Evolutionary conservation across 1,140 invertebrate genomes (phyloP), one percentile per base, ranked within the genome.

Genomic region (Venustaconcha ellipsiformis): DNA sequence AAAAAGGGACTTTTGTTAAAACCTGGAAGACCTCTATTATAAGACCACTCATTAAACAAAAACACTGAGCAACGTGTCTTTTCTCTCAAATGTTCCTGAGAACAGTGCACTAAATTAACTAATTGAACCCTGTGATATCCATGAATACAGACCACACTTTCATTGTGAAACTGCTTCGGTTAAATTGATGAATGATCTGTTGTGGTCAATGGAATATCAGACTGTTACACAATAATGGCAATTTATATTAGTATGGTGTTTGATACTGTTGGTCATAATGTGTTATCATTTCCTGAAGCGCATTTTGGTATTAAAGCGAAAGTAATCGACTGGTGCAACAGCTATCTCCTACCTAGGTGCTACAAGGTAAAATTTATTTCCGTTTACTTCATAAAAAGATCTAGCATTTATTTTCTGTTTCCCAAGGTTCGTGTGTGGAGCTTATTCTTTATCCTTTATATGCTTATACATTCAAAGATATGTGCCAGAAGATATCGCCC

Each of bases 91-190:
- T 1, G 26, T 26, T 26, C 26, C 2, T 26, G 26, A 26, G 26
- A 26, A 26, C 26, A 26, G 26, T 1, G 26, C 26, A 2, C 26
- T 26, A 26, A 26, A 26, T 26, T 26, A 26, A 26, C 26, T 37
- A 37, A 37, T 37, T 37, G 37, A 37, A 37, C 37, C 2, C 37
- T 0, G 1, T 37, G 37, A 37, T 0, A 37, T 6, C 37, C 15
- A 26, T 26, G 26, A 26, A 48, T 75, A 75, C n/a, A 59, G 73
- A 60, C 57, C 20, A 11, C 60, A 63, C 66, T n/a, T n/a, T n/a
- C n/a, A n/a, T n/a, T 76, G 75, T 60, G 68, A 76, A 67, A 60
- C 73, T 15, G 70, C 73, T 5, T 59, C 76, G 23, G 65, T 80
- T 4, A 26, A 60, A 68, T 70, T 76, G n/a, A 67, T 79, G 1